phyloP scores from a whole-genome alignment of 1,140 invertebrate genomes.

The Odontomachus brunneus region DNA sequence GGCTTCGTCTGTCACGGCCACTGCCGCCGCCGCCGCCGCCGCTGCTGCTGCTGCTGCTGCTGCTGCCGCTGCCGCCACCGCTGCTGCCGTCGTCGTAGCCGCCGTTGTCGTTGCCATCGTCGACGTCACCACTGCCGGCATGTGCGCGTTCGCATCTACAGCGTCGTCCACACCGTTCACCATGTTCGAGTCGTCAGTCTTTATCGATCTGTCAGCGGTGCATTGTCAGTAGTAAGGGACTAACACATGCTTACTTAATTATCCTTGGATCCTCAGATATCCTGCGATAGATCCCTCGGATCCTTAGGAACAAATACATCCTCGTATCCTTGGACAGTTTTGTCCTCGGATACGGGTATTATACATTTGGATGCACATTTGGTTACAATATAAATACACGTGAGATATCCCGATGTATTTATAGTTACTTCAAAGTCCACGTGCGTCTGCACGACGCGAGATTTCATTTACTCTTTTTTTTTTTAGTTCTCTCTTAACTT shows the following conservation, averaged over 20 bases:
- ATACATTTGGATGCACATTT: too few species aligned
- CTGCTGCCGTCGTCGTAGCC: neutral
- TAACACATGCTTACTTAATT: conserved; percentile 59
- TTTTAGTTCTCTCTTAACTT: conserved; percentile 14
- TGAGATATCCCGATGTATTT: too few species aligned
- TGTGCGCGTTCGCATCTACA: conserved; percentile 82
- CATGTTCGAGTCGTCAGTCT: conserved; percentile 85
- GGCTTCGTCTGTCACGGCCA: conserved; percentile 74
- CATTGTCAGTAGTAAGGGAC: conserved; percentile 81
- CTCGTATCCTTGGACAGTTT: too few species aligned
- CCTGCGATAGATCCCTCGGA: neutral
- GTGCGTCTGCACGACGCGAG: neutral
- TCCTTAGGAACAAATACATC: conserved; percentile 19
- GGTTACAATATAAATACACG: too few species aligned
- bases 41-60: conserved; percentile 10
- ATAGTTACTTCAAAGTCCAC: too few species aligned
- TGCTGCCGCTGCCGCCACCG: neutral
- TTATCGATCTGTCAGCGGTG: conserved; percentile 84
- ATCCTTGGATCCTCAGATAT: neutral
- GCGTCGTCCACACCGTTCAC: conserved; percentile 84
- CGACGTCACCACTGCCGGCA: conserved; percentile 79
- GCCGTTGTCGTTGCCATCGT: conserved; percentile 38
- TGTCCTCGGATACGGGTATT: too few species aligned
- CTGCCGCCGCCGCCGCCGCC: conserved; percentile 16
- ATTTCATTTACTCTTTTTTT: neutral